Evolutionary conservation across 2,113 vertebrate species (phyloP).

Genomic region (Stigmatopora nigra): DNA sequence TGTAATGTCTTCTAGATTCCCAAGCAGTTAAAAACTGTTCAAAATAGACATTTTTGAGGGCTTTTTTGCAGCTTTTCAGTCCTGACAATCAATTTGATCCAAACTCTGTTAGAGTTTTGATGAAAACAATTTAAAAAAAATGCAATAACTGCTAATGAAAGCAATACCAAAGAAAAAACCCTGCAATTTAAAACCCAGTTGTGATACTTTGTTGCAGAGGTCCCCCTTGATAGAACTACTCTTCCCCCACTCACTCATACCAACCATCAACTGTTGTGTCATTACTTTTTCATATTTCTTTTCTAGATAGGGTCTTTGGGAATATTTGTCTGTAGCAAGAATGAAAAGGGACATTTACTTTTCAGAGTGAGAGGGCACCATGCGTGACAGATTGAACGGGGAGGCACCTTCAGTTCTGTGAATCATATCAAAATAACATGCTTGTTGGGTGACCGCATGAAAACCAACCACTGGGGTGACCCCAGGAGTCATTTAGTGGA

Average conservation of each 20-base stretch:
- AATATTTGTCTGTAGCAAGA: slow-evolving; percentile 3
- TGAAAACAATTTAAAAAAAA: neutral
- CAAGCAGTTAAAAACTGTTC: neutral
- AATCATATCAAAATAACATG: slow-evolving; percentile 41
- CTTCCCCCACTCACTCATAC: slow-evolving; percentile 59
- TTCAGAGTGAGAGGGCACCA: neutral
- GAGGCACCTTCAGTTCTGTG: slow-evolving; percentile 44
- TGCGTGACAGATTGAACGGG: slow-evolving; percentile 21
- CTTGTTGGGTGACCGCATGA: slow-evolving; percentile 29
- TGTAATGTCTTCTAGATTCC: neutral
- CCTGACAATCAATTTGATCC: neutral
- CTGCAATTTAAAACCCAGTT: slow-evolving; percentile 4
- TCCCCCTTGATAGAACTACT: slow-evolving; percentile 28
- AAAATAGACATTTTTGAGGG: neutral
- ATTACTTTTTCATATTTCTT: slow-evolving; percentile 8
- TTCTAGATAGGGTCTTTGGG: slow-evolving; percentile 17
- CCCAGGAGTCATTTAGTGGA: slow-evolving; percentile 48
- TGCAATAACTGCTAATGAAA: neutral
- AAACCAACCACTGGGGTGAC: slow-evolving; percentile 11
- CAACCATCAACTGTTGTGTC: slow-evolving; percentile 15
- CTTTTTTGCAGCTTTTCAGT: neutral
- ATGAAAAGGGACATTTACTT: neutral
- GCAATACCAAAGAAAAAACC: neutral
- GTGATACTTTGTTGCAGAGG: slow-evolving; percentile 30
- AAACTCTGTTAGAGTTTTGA: neutral